These are phyloP conservation scores for Halcyon malimbica DNA, from an alignment of 2,113 vertebrate genomes.

Conservation along the genomic window DNA sequence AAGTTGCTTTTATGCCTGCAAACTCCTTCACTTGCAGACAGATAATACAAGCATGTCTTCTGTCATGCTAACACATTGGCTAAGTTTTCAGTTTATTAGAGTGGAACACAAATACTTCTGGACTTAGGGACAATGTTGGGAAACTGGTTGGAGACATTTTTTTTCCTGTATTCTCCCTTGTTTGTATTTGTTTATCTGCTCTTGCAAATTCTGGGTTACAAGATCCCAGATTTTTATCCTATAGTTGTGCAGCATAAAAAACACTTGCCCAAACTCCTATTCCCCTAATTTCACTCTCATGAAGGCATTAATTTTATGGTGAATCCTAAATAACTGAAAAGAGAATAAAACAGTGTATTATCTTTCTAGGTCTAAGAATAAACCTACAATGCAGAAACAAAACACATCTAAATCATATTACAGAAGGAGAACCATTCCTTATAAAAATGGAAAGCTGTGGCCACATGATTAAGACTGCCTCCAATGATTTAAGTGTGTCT, in stretches of 20 bases:
- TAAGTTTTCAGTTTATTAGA: background rate
- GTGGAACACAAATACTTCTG: background rate
- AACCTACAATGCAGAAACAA: background rate
- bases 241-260: background rate
- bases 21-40: background rate
- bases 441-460: background rate
- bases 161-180: background rate
- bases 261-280: background rate
- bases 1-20: background rate
- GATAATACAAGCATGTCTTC: background rate
- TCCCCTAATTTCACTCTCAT: background rate
- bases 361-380: background rate
- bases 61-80: background rate
- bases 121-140: background rate
- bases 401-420: background rate
- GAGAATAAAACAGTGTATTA: background rate
- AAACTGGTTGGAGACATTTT: background rate
- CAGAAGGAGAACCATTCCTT: background rate
- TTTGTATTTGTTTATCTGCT: background rate
- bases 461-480: background rate
- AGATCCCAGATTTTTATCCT: background rate
- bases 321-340: background rate
- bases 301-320: background rate
- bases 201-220: background rate
- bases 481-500: fast-evolving